phyloP scores from a whole-genome alignment of 2,113 vertebrate species.

The Calidris pygmaea region DNA sequence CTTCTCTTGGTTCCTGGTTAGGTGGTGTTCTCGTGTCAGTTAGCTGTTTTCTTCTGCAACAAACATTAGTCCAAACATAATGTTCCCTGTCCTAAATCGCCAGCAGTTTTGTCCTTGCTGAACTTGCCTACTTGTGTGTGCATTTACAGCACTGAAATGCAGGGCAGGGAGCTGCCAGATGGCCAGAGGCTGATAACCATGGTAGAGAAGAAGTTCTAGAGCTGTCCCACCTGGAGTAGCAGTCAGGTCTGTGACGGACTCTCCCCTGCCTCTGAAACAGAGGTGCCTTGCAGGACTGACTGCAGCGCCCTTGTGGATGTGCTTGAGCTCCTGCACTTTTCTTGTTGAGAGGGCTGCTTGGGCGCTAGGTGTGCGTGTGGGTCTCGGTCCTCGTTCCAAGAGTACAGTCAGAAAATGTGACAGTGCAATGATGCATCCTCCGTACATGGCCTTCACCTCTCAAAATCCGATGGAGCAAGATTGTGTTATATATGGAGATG shows the following conservation, averaged over 20 bases:
- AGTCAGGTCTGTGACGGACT: background rate
- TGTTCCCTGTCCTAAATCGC: fast-evolving
- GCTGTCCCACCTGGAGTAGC: background rate
- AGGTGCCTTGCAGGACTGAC: background rate
- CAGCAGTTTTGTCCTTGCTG: background rate
- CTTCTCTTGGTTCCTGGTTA: background rate
- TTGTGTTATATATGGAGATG: background rate
- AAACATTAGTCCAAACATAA: background rate
- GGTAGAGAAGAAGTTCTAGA: background rate
- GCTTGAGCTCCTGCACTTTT: background rate
- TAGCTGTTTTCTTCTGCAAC: background rate
- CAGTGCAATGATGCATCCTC: background rate
- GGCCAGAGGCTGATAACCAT: background rate
- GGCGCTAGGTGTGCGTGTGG: background rate
- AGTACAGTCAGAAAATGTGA: background rate
- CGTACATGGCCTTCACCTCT: background rate
- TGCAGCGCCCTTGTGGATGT: too few relatives aligned
- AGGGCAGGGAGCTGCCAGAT: background rate
- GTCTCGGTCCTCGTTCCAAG: background rate
- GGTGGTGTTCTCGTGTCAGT: background rate
- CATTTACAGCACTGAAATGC: background rate
- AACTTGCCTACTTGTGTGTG: background rate
- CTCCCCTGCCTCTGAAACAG: background rate
- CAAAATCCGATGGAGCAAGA: background rate
- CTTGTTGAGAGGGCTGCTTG: background rate